phyloP scores from a whole-genome alignment of 2,797 vertebrate species.

The Paratrypauchen microcephalus region DNA sequence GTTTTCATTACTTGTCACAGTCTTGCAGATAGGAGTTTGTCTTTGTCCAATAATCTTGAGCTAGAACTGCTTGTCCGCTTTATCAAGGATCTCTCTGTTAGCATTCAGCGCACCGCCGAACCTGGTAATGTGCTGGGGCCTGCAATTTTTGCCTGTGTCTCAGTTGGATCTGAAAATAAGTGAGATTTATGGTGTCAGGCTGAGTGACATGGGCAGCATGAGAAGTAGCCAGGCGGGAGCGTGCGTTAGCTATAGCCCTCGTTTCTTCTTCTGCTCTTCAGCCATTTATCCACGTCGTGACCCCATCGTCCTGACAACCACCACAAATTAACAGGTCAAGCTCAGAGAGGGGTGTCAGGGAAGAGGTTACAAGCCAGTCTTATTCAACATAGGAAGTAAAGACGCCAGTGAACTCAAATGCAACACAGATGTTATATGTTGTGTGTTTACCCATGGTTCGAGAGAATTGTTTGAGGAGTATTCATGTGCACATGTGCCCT shows the following conservation, averaged over 20 bases:
- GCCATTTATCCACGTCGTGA: constrained; percentile 55
- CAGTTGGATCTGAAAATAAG: constrained; percentile 78
- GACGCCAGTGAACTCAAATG: background rate
- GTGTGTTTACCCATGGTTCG: too few species aligned
- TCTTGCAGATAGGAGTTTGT: constrained; percentile 57
- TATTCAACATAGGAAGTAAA: constrained; percentile 42
- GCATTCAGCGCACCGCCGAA: constrained; percentile 68
- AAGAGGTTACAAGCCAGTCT: constrained; percentile 36
- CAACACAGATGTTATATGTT: constrained; percentile 3
- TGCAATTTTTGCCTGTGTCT: constrained; percentile 73
- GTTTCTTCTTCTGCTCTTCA: constrained; percentile 20
- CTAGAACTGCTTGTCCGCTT: constrained; percentile 65
- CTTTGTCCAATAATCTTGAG: constrained; percentile 62
- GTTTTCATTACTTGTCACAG: constrained; percentile 35
- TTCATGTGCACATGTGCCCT: too few species aligned
- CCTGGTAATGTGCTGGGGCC: constrained; percentile 73
- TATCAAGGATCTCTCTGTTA: constrained; percentile 72
- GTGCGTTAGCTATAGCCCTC: constrained; percentile 39
- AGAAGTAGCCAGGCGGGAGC: constrained; percentile 64
- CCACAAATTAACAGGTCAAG: constrained; percentile 58
- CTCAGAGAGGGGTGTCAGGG: constrained; percentile 23
- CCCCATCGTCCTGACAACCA: constrained; percentile 22
- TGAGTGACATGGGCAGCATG: constrained; percentile 75
- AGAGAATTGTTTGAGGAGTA: too few species aligned
- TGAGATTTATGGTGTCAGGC: constrained; percentile 82